A percentile compares a stretch with the other conserved stretches of the same genome.
phyloP scores from a whole-genome alignment of 1,140 invertebrate species.

The Drosophila cardini region DNA sequence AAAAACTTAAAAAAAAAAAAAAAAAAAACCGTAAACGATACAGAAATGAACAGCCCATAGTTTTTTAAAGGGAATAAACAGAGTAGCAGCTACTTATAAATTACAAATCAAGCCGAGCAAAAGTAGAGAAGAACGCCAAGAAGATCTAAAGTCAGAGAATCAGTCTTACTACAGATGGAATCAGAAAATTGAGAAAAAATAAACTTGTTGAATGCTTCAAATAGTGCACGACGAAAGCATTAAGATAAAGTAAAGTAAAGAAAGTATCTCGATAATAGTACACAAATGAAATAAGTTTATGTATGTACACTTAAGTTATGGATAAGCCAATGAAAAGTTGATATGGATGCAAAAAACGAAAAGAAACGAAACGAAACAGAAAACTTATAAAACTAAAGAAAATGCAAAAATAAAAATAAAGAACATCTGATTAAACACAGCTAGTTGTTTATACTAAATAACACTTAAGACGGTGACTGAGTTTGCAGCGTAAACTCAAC shows the following conservation, averaged over 20 bases:
- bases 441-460: neutral
- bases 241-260: slow-evolving; percentile 19
- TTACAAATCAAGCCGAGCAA: slow-evolving; percentile 14
- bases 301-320: slow-evolving; percentile 73
- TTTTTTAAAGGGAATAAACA: slow-evolving; percentile 62
- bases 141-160: neutral
- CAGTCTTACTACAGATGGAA: slow-evolving; percentile 13
- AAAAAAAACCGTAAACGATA: slow-evolving; percentile 1
- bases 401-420: slow-evolving; percentile 69
- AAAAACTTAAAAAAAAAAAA: too few relatives aligned
- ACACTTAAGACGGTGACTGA: slow-evolving; percentile 29
- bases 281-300: slow-evolving; percentile 59
- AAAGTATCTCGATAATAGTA: slow-evolving; percentile 43
- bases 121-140: neutral
- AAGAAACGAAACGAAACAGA: slow-evolving; percentile 36
- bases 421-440: slow-evolving; percentile 59
- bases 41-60: slow-evolving; percentile 60
- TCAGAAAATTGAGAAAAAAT: slow-evolving; percentile 5
- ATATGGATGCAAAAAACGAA: slow-evolving; percentile 60
- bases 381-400: slow-evolving; percentile 55
- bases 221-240: slow-evolving; percentile 31
- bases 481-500: slow-evolving; percentile 65
- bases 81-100: slow-evolving; percentile 33
- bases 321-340: slow-evolving; percentile 75
- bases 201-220: slow-evolving; percentile 56